Base-by-base conservation (phyloP, 2,113 vertebrate species). In the Gnathonemus longibarbis region DNA sequence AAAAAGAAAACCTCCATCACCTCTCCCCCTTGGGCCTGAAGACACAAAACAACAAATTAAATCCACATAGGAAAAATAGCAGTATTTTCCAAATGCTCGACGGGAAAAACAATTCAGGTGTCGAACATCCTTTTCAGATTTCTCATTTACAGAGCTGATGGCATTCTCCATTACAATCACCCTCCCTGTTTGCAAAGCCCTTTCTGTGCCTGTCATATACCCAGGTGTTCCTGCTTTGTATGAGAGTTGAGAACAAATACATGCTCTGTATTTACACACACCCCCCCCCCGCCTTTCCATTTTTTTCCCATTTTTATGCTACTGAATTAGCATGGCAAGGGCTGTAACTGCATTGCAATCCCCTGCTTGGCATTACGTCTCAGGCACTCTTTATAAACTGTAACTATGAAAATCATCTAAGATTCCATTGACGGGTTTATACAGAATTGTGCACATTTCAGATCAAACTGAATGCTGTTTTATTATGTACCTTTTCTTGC, bases 41-140 rank as follows among this genome's bases (percentile, higher is more conserved):
- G 74, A 77, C 15, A 77, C 35, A 80, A 80, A 80, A 80, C 74
- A 80, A 39, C 74, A 80, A 35, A 80, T 80, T 80, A 80, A 80
- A 80, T 19, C 74, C 74, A 19, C 74, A 39, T 10, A 80, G 74
- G 74, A 80, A 80, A 80, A 80, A 42, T 42, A 42, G 5, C 35
- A 70, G 74, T 0, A 80, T 42, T 80, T 42, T 42, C 31, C 74
- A 42, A 80, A 80, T 7, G 15, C 35, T 80, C 6, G 15, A 42
- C 74, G 15, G 74, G 35, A 19, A 80, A 80, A 42, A 80, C 74
- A 80, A 80, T 17, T 42, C 35, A 42, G 74, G 35, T 80, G 74
- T 80, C 3, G 74, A 80, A 39, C 74, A 19, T 80, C 74, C 13
- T 80, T 80, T 80, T 80, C 74, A 80, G 70, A 77, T 35, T 17